A percentile compares a stretch with the other conserved stretches of the same genome.
phyloP scores from a whole-genome alignment of 2,113 vertebrate species.

The Carassius auratus region DNA sequence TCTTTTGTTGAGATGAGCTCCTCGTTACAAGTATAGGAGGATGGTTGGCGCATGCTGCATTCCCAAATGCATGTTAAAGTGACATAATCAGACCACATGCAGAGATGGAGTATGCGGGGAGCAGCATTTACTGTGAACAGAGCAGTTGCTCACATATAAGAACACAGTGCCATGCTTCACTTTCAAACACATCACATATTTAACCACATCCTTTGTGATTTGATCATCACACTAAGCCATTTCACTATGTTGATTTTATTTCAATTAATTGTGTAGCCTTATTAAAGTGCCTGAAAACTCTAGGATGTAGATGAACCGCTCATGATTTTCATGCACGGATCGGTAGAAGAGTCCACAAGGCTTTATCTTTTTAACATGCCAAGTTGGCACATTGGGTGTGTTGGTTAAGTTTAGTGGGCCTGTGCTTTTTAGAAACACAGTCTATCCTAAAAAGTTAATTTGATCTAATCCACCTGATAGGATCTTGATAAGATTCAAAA shows the following conservation, averaged over 20 bases:
- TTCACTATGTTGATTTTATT: background rate
- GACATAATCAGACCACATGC: no score
- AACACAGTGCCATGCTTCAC: background rate
- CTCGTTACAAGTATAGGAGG: no score
- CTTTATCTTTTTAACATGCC: slow-evolving; percentile 20
- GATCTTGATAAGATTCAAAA: background rate
- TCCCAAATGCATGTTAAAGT: no score
- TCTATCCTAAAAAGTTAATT: background rate
- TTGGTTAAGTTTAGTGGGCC: background rate
- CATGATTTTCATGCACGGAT: background rate
- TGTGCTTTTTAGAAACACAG: background rate
- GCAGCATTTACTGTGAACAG: no score
- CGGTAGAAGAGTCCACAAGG: background rate
- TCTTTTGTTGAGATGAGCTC: no score
- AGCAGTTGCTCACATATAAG: background rate
- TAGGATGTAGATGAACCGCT: background rate
- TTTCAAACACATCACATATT: background rate
- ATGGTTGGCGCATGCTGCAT: no score
- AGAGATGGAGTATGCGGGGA: no score
- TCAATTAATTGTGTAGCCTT: background rate
- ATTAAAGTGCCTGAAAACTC: background rate
- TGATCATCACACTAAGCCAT: background rate
- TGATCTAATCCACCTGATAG: background rate
- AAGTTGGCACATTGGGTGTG: background rate
- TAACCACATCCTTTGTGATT: background rate